phyloP scores from a whole-genome alignment of 2,888 invertebrate genomes.

The Cerastis rubricosa region DNA sequence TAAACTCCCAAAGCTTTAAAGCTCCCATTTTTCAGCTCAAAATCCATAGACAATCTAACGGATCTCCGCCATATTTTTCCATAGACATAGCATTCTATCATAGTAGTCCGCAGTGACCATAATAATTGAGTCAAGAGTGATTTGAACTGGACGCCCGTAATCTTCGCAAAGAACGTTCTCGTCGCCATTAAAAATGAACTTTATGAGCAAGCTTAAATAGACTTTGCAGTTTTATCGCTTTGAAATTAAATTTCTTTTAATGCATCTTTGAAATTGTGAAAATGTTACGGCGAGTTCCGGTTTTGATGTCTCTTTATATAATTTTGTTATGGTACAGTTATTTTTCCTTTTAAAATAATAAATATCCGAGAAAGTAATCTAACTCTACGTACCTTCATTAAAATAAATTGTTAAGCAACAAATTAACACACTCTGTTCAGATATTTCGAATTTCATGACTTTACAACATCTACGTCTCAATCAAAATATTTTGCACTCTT shows the following conservation, averaged over 20 bases:
- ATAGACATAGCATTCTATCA: slow-evolving; percentile 46
- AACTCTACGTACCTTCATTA: too few relatives aligned
- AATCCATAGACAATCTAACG: slow-evolving; percentile 5
- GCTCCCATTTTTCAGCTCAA: background rate
- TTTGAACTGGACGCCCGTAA: slow-evolving; percentile 46
- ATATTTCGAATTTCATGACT: too few relatives aligned
- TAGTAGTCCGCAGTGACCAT: slow-evolving; percentile 36
- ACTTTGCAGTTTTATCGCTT: slow-evolving; percentile 59
- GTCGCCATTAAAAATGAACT: slow-evolving; percentile 60
- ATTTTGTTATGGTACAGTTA: background rate
- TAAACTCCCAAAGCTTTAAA: background rate
- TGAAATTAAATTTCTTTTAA: slow-evolving; percentile 58
- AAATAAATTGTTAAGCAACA: too few relatives aligned
- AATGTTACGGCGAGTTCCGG: slow-evolving; percentile 9
- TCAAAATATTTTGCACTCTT: too few relatives aligned
- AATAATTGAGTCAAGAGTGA: slow-evolving; percentile 58
- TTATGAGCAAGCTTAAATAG: slow-evolving; percentile 58
- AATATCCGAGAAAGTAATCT: too few relatives aligned
- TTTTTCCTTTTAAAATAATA: background rate
- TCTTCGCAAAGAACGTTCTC: slow-evolving; percentile 48
- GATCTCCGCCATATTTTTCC: slow-evolving; percentile 34
- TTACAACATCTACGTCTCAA: too few relatives aligned
- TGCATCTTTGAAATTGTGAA: slow-evolving; percentile 31
- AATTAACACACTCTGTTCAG: too few relatives aligned
- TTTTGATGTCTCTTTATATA: slow-evolving; percentile 8